Evolutionary conservation across 2,113 vertebrate species (phyloP).

Genomic region (Myiozetetes cayanensis): DNA sequence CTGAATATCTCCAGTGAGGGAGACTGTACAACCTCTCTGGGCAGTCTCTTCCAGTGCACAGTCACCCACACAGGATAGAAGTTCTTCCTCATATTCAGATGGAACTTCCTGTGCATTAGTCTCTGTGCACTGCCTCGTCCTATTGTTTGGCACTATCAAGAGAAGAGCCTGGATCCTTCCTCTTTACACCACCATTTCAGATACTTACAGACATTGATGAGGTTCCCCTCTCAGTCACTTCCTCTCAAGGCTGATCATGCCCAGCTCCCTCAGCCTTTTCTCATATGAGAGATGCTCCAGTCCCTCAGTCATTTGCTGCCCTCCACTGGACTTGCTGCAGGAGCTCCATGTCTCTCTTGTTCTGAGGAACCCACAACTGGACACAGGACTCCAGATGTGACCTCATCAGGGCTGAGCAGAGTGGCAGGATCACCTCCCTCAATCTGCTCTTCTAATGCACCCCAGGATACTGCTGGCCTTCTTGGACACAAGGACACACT

Average conservation of each 20-base stretch:
- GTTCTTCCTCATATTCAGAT: background rate
- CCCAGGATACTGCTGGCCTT: background rate
- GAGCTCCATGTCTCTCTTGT: background rate
- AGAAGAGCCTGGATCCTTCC: background rate
- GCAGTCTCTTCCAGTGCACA: background rate
- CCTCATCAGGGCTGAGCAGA: background rate
- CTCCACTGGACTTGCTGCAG: background rate
- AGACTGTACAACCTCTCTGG: background rate
- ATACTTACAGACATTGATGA: background rate
- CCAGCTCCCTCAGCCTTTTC: background rate
- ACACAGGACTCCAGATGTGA: background rate
- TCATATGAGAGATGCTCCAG: background rate
- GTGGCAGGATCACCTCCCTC: background rate
- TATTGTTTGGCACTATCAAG: background rate
- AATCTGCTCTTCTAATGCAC: background rate
- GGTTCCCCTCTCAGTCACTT: background rate
- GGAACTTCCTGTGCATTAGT: background rate
- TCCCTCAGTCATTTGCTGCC: accelerated
- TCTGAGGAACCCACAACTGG: background rate
- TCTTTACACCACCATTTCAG: background rate
- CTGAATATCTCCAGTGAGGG: background rate
- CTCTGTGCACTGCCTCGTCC: background rate
- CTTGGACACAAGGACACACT: background rate
- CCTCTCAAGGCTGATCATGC: background rate
- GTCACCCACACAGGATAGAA: background rate